phyloP scores from a whole-genome alignment of 2,888 invertebrate genomes.

The Drosophila neotestacea region DNA sequence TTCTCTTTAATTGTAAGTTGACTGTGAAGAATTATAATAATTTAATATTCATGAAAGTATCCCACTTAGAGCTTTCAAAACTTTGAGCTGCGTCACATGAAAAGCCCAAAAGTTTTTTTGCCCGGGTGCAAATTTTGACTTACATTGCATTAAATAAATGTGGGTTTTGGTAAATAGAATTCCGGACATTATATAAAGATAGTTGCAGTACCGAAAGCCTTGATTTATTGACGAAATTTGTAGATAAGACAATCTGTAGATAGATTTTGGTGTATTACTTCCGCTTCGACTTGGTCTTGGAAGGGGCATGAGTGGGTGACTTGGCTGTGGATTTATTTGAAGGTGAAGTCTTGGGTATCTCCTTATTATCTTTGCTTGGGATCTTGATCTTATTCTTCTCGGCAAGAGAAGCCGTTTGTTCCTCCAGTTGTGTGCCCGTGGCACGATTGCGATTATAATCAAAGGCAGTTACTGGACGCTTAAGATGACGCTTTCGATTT shows the following conservation, averaged over 20 bases:
- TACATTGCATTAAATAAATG: no score
- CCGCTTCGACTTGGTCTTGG: conserved; percentile 13
- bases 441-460: conserved; percentile 21
- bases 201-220: neutral
- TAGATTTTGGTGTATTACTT: neutral
- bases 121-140: no score
- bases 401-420: neutral
- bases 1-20: no score
- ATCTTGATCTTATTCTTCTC: conserved; percentile 23
- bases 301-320: conserved; percentile 22
- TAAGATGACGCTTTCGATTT: conserved; percentile 35
- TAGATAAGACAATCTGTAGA: neutral
- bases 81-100: no score
- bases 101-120: no score
- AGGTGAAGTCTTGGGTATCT: neutral
- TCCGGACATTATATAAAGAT: no score
- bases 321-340: conserved; percentile 27
- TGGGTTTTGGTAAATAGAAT: no score
- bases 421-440: neutral
- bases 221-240: conserved; percentile 1
- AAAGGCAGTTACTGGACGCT: conserved; percentile 59
- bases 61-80: no score
- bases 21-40: no score
- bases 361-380: conserved; percentile 1
- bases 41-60: no score